Base-by-base conservation (phyloP, 2,113 vertebrate genomes). In the Irena cyanogastra region DNA sequence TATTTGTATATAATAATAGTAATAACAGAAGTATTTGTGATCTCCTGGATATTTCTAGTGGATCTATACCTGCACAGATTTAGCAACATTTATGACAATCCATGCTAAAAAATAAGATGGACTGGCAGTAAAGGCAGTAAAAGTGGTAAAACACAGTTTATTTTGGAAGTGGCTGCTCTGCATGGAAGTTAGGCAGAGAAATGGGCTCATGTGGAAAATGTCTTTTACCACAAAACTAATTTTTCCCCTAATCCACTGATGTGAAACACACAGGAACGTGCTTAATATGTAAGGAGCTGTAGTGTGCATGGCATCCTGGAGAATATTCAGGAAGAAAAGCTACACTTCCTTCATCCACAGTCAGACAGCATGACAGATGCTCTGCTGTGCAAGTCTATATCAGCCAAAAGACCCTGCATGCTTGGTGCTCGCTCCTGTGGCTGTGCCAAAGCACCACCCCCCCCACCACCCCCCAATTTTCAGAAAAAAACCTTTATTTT, bases 401-500 rank as follows among this genome's bases (percentile, higher is more conserved):
- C 44, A 68, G 33, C 17, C 35, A 74, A 28, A 35, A 42, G 50
- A 41, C 7, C n/a, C 64, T 52, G 9, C 1, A 2, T 47, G 12
- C 27, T 85, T 5, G 31, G 30, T 59, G 26, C 33, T 60, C 2
- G 0, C 16, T 39, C 13, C 5, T 33, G 11, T 49, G 83, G 11
- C 27, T 57, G 20, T 65, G 35, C n/a, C 54, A 52, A 44, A 75
- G 13, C 16, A 8, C 11, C 8, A 3, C 4, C 3, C 1, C 0
- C 17, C 17, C 59, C 23, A 27, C 16, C 5, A 3, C 3, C 5
- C 8, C 2, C 21, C 5, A 14, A 4, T 81, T 74, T 61, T 74
- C 52, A 90, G 31, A 90, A 53, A 4, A 66, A 83, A 11, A 20
- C 54, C 19, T 56, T 83, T 65, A 27, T 22, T 85, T 89, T 85